Conservation (phyloP, 2,888 invertebrate genomes). For the Argyresthia goedartella region DNA sequence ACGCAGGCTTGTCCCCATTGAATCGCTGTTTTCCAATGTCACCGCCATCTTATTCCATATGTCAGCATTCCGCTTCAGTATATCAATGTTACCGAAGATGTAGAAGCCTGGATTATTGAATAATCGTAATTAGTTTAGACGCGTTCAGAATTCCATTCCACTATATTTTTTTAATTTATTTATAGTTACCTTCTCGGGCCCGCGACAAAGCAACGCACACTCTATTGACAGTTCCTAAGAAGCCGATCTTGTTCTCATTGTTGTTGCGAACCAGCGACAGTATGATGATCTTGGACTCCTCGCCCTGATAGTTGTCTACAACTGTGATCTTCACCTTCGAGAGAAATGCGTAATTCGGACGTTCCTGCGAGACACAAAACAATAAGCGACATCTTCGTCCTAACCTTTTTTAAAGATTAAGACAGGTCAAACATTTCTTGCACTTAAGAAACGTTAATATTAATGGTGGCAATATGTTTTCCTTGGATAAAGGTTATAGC, state of each 20-base stretch:
- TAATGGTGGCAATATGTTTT: no score
- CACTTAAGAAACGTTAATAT: no score
- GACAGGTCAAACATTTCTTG: no score
- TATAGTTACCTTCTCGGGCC: conserved; percentile 58
- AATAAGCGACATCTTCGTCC: no score
- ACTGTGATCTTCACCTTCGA: conserved; percentile 73
- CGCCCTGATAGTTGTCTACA: conserved; percentile 86
- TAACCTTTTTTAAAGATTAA: background rate
- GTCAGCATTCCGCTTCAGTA: conserved; percentile 51
- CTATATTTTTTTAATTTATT: no score
- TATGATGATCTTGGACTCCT: conserved; percentile 82
- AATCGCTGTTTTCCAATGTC: conserved; percentile 46
- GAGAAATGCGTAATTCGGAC: conserved; percentile 32
- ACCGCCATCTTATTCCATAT: conserved; percentile 68
- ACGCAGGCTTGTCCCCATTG: conserved; percentile 47
- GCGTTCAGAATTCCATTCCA: no score
- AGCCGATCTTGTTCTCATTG: conserved; percentile 74
- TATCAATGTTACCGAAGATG: conserved; percentile 76
- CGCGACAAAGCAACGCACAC: conserved; percentile 84
- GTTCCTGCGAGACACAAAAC: conserved; percentile 29
- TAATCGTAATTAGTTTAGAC: background rate
- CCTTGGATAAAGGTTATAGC: background rate
- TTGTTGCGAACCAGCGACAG: conserved; percentile 84
- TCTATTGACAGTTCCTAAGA: conserved; percentile 77
- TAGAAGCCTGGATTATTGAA: conserved; percentile 62